Percentiles rank a stretch among this genome's conserved stretches.
Conservation (phyloP, 2,888 invertebrate genomes). For the Panzeria rudis region DNA sequence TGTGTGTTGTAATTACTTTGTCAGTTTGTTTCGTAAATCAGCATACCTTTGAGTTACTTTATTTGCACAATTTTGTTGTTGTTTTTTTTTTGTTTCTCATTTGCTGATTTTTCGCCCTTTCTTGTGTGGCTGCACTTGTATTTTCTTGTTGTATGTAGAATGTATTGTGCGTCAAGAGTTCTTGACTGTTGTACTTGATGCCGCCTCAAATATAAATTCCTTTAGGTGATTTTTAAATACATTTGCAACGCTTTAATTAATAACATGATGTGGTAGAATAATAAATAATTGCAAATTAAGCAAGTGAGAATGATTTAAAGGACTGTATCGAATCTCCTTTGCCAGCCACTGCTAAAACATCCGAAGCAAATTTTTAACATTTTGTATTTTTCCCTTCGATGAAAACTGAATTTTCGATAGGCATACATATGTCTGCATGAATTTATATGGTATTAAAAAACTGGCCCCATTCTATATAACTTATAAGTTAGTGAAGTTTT, state of each 20-base stretch:
- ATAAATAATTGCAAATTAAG: constrained; percentile 61
- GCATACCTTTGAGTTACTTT: constrained; percentile 39
- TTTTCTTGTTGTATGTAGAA: constrained; percentile 3
- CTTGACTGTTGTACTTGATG: constrained; percentile 72
- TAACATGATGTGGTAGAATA: constrained; percentile 69
- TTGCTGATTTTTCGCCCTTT: constrained; percentile 61
- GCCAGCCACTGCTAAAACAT: neutral
- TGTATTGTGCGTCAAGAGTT: constrained; percentile 62
- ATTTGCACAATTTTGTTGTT: neutral
- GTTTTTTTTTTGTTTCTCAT: constrained; percentile 18
- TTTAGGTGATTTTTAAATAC: constrained; percentile 64
- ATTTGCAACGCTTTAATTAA: constrained; percentile 72
- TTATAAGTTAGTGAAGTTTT: no score
- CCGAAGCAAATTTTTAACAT: constrained; percentile 2
- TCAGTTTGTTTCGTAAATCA: constrained; percentile 64
- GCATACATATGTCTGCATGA: neutral
- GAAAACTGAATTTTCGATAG: neutral
- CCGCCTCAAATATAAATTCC: constrained; percentile 66
- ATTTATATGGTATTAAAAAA: no score
- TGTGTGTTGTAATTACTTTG: constrained; percentile 71
- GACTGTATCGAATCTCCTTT: constrained; percentile 15
- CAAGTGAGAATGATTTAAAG: constrained; percentile 11
- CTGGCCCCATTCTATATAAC: no score
- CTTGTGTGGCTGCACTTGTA: constrained; percentile 19
- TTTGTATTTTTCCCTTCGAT: neutral